Evolutionary conservation across 2,888 invertebrate genomes (phyloP).

Genomic region (Xylocampa areola): DNA sequence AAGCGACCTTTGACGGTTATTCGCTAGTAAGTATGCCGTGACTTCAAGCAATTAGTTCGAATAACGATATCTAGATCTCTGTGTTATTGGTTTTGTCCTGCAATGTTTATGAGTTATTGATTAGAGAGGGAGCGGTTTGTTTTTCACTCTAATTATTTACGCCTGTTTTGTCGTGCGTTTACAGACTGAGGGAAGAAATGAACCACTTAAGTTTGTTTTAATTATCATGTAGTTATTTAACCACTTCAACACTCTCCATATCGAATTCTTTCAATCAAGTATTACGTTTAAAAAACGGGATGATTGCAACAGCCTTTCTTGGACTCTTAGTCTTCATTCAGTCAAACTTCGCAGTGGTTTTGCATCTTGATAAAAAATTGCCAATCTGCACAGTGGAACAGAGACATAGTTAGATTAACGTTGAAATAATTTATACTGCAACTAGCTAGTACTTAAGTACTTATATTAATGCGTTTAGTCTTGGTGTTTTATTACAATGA

Average conservation of each 20-base stretch:
- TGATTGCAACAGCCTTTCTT: not conserved
- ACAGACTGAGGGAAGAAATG: not conserved
- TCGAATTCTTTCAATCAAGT: not conserved
- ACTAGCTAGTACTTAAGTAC: constrained; percentile 37
- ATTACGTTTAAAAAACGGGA: not conserved
- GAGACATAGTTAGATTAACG: constrained; percentile 6
- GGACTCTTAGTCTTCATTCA: constrained; percentile 13
- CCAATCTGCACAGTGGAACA: constrained; percentile 12
- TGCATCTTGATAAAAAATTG: constrained; percentile 6
- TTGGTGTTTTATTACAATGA: constrained; percentile 65
- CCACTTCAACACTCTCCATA: too few species aligned
- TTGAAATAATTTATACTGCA: constrained; percentile 21
- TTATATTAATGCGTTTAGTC: constrained; percentile 56
- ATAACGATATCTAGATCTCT: constrained; percentile 63
- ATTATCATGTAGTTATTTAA: not conserved
- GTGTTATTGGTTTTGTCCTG: constrained; percentile 48
- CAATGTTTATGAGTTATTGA: constrained; percentile 36
- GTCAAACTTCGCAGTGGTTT: not conserved
- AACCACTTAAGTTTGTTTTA: not conserved
- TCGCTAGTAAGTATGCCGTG: constrained; percentile 71
- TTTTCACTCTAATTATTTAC: constrained; percentile 4
- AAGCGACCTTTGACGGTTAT: constrained; percentile 75
- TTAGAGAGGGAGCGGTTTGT: constrained; percentile 19
- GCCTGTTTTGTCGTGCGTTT: not conserved
- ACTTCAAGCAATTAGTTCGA: constrained; percentile 69